phyloP scores from a whole-genome alignment of 2,797 vertebrate genomes.

The Nannoperca australis region DNA sequence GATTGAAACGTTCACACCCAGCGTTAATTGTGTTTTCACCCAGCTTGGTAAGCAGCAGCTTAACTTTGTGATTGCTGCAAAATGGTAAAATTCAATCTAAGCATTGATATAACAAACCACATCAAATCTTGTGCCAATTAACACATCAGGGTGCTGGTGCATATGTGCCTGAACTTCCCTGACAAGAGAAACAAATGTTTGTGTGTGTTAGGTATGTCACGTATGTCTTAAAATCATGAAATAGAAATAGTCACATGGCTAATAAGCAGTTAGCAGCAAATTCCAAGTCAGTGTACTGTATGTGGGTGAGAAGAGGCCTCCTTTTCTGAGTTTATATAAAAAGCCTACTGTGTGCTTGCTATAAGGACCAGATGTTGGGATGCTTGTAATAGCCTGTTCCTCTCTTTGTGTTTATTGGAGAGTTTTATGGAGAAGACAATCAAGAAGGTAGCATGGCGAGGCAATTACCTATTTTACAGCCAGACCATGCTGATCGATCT shows the following conservation, averaged over 20 bases:
- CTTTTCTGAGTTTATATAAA: slow-evolving; percentile 31
- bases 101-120: not conserved
- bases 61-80: not conserved
- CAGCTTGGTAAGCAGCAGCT: not conserved
- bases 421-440: slow-evolving; percentile 58
- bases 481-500: slow-evolving; percentile 59
- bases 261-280: slow-evolving; percentile 19
- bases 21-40: not conserved
- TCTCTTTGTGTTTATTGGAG: slow-evolving; percentile 44
- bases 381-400: slow-evolving; percentile 24
- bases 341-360: slow-evolving; percentile 37
- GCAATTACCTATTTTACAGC: slow-evolving; percentile 64
- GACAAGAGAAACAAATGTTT: not conserved
- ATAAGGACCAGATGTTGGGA: slow-evolving; percentile 50
- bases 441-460: slow-evolving; percentile 39
- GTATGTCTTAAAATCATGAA: not conserved
- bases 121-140: not conserved
- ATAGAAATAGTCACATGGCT: slow-evolving; percentile 14
- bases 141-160: not conserved
- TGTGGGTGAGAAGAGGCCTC: slow-evolving; percentile 1
- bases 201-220: not conserved
- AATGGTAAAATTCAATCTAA: not conserved
- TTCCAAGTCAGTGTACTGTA: not conserved
- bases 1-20: not conserved
- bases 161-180: not conserved